These are phyloP conservation scores for Hypercompe scribonia DNA, from an alignment of 2,888 invertebrate species.

Conservation along the genomic window DNA sequence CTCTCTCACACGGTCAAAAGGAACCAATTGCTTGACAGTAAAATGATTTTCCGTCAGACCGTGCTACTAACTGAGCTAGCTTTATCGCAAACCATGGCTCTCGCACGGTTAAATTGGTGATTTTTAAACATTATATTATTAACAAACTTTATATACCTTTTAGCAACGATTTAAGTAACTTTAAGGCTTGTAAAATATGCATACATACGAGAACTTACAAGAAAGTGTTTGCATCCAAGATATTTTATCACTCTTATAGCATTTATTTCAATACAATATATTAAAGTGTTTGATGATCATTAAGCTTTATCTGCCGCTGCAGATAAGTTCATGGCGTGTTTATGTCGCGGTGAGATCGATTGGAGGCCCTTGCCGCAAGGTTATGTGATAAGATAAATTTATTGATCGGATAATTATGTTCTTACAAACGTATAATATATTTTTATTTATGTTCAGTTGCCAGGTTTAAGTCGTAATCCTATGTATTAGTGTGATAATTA, in stretches of 20 bases:
- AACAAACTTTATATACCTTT: not conserved
- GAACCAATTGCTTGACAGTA: not conserved
- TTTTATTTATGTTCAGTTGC: constrained; percentile 25
- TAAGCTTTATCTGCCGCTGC: constrained; percentile 54
- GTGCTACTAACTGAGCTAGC: not conserved
- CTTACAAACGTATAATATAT: constrained; percentile 35
- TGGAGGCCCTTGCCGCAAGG: constrained; percentile 52
- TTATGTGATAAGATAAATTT: constrained; percentile 61
- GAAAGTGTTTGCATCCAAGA: constrained; percentile 28
- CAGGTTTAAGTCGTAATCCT: constrained; percentile 14
- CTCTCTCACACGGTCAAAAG: not conserved
- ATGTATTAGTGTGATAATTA: not conserved
- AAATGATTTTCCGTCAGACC: not conserved
- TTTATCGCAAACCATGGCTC: not conserved
- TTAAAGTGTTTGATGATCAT: constrained; percentile 58
- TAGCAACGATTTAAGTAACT: not conserved
- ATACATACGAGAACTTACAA: not conserved
- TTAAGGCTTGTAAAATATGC: not conserved
- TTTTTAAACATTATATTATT: too few relatives aligned
- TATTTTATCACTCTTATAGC: constrained; percentile 52
- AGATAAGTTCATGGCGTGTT: constrained; percentile 58
- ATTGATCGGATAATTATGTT: constrained; percentile 56
- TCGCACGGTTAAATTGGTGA: not conserved
- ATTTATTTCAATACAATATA: constrained; percentile 54
- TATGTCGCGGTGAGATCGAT: constrained; percentile 64